Evolutionary conservation across 92 coral and sea anemone genomes (phyloP), one percentile per base, ranked within the genome.

Genomic region (Palythoa heliodiscus): DNA sequence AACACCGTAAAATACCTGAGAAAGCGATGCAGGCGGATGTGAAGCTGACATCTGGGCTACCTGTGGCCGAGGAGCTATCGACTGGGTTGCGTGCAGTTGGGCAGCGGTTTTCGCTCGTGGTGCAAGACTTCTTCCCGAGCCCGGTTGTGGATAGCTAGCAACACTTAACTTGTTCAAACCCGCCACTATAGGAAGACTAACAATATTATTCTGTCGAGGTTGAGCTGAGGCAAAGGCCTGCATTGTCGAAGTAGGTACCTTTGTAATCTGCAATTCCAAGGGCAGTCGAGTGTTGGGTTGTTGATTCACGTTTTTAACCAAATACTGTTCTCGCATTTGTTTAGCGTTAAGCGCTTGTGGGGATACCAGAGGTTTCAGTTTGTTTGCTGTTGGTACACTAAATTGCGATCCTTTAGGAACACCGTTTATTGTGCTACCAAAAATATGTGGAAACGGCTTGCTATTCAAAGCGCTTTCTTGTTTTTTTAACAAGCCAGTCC

Each of bases 1-100:
- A 43, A 17, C 14, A 66, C 47, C n/a, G 84, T 80, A 80, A 74
- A 17, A 52, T 80, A 80, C 84, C 84, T 80, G 84, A 43, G 84
- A 43, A 70, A 8, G 72, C 24, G 84, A 55, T 13, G 57, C 6
- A 19, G 24, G 63, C 22, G 84, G 47, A 17, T 35, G 58, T 20
- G 74, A 13, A 25, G 52, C 69, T 4, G 64, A 75, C n/a, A 75
- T 23, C 64, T 10, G 64, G 20, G 67, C 7, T 29, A 69, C 1
- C 40, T 69, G 73, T 35, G 73, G 37, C 47, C 37, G 47, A 11
- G 73, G 48, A 69, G 67, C 52, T 29, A 54, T 14, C 22, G 23
- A 14, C 68, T 76, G 81, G 81, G 47, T 16, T 76, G 68, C 68
- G 25, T 76, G 81, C 5, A 64, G 47, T 76, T 76, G 81, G 23